Evolutionary conservation across 2,888 invertebrate species (phyloP).

Genomic region (Athripsodes cinereus): DNA sequence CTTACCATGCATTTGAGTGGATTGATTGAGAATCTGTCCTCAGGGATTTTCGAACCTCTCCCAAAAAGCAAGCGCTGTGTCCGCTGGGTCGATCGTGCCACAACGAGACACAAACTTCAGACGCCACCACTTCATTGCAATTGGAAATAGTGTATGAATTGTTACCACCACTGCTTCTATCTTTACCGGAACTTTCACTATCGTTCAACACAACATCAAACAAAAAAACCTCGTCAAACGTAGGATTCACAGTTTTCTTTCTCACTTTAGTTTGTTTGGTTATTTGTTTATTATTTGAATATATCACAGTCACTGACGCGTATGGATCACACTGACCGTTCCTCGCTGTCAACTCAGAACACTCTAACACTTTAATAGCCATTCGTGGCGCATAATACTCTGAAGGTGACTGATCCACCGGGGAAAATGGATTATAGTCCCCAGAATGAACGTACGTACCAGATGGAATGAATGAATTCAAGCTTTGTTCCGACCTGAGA

Average conservation of each 20-base stretch:
- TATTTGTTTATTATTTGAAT: conserved; percentile 74
- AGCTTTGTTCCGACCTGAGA: conserved; percentile 44
- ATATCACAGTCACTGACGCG: conserved; percentile 72
- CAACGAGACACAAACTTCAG: conserved; percentile 73
- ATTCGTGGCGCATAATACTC: conserved; percentile 35
- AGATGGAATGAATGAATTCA: conserved; percentile 19
- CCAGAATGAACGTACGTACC: not conserved
- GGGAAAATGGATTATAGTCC: conserved; percentile 31
- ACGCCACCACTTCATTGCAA: conserved; percentile 60
- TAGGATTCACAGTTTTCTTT: conserved; percentile 86
- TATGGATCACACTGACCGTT: conserved; percentile 90
- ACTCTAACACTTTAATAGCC: conserved; percentile 70
- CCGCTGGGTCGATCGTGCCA: conserved; percentile 82
- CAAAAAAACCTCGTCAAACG: conserved; percentile 81
- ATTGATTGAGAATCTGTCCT: conserved; percentile 56
- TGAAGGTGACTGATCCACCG: conserved; percentile 40
- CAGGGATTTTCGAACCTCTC: conserved; percentile 78
- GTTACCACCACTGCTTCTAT: conserved; percentile 41
- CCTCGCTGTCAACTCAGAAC: conserved; percentile 81
- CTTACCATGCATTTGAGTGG: conserved; percentile 70
- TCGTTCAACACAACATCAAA: conserved; percentile 60
- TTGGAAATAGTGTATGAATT: conserved; percentile 49
- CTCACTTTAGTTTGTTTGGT: conserved; percentile 77
- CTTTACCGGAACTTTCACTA: conserved; percentile 43
- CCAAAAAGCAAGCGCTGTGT: conserved; percentile 78